Conservation (phyloP, 2,888 invertebrate genomes). For the Lacanobia wlatinum region DNA sequence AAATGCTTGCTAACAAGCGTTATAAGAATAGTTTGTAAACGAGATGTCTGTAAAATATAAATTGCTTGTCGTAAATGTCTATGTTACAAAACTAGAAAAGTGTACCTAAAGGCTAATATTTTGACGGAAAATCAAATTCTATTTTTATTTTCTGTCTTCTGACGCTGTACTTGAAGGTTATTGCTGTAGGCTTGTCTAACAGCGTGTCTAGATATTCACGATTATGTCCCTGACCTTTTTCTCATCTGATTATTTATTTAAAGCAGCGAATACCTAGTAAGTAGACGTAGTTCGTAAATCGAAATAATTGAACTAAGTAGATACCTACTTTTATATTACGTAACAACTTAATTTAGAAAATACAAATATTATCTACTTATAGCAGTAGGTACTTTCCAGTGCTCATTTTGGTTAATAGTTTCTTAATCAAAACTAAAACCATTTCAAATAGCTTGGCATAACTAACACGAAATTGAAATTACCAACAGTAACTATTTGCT, state of each 20-base stretch:
- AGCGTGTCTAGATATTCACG: slow-evolving; percentile 13
- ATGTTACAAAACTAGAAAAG: slow-evolving; percentile 6
- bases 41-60: slow-evolving; percentile 32
- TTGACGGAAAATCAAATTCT: slow-evolving; percentile 4
- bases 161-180: not conserved
- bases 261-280: not conserved
- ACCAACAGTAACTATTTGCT: slow-evolving; percentile 2
- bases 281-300: too few relatives aligned
- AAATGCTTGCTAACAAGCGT: slow-evolving; percentile 19
- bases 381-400: not conserved
- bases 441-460: slow-evolving; percentile 1
- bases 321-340: not conserved
- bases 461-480: slow-evolving; percentile 14
- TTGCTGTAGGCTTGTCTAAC: not conserved
- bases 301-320: not conserved
- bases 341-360: not conserved
- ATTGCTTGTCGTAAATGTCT: slow-evolving; percentile 34
- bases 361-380: not conserved
- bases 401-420: slow-evolving; percentile 1
- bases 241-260: not conserved
- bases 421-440: not conserved
- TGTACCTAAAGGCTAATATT: too few relatives aligned
- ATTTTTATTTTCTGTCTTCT: slow-evolving; percentile 3
- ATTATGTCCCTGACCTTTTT: slow-evolving; percentile 17
- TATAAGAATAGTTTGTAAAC: slow-evolving; percentile 17